Base-by-base conservation (phyloP, 1,140 invertebrate genomes). In the Megalopta genalis region DNA sequence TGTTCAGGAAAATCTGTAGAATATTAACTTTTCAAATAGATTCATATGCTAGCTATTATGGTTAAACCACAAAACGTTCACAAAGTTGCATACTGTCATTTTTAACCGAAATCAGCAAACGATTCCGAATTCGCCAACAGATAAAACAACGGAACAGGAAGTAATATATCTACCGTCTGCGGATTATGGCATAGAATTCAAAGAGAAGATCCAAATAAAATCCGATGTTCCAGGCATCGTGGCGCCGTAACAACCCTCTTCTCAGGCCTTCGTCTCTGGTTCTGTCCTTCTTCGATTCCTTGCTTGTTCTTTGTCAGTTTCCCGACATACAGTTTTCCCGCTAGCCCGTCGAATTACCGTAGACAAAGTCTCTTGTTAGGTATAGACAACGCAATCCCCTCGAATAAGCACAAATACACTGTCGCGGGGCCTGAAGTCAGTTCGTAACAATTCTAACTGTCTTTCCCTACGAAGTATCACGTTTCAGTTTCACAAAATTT, bases 201-300 rank as follows among this genome's bases (percentile, higher is more conserved):
- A 27, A 42, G 62, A 52, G 46, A 49, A 74, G 42, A 46, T 46
- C 42, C 42, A 9, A 46, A 46, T 46, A 46, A 14, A 46, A 46
- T 46, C 54, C 65, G 71, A 84, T 70, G 77, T 71, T 42, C 52
- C 54, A 27, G 82, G 77, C 71, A 70, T 71, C 77, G 76, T n/a
- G 16, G 37, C 75, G 76, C 71, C 83, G 83, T 83, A 70, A 66
- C 66, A 46, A 71, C 59, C 39, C 70, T 66, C 14, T 23, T 59
- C 18, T 76, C 64, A 65, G 14, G 46, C 71, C 69, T 60, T 77
- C 37, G 60, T 66, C 72, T 68, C 64, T 46, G 68, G 62, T 72
- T 63, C 63, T 69, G 63, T 60, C 75, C 72, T 66, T 16, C 59
- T 27, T 76, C 63, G 54, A 73, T 66, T 74, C 80, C 69, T 81